Conservation (phyloP, 1,140 invertebrate species). For the Orchesella cincta region DNA sequence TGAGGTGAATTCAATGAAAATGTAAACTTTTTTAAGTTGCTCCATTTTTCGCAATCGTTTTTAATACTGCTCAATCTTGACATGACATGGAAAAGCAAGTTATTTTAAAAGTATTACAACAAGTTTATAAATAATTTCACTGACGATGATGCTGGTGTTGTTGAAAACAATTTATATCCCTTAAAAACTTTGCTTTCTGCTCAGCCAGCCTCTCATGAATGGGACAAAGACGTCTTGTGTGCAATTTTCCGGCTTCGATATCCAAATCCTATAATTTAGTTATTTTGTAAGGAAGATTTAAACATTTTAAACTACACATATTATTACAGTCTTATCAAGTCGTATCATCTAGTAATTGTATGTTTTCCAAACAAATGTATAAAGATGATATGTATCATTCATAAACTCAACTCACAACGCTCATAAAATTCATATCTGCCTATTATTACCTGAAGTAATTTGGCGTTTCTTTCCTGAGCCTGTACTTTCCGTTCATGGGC, state of each 20-base stretch:
- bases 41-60: too few relatives aligned
- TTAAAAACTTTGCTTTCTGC: slow-evolving; percentile 25
- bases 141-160: not conserved
- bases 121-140: not conserved
- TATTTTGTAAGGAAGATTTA: slow-evolving; percentile 32
- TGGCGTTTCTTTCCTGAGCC: slow-evolving; percentile 16
- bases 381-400: not conserved
- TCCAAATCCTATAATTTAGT: slow-evolving; percentile 35
- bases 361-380: not conserved
- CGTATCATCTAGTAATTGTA: not conserved
- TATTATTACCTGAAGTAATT: not conserved
- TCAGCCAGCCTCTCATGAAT: slow-evolving; percentile 29
- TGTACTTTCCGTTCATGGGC: not conserved
- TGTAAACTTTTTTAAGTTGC: too few relatives aligned
- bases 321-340: not conserved
- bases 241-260: slow-evolving; percentile 36
- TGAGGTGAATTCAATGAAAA: too few relatives aligned
- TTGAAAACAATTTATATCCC: not conserved
- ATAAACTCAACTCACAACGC: not conserved
- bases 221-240: slow-evolving; percentile 35
- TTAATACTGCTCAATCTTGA: too few relatives aligned
- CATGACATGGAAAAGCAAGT: too few relatives aligned
- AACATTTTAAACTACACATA: not conserved
- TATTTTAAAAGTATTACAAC: not conserved
- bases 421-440: not conserved